Evolutionary conservation across 2,797 vertebrate species (phyloP), one percentile per base, ranked within the genome.

Genomic region (Smutsia gigantea): DNA sequence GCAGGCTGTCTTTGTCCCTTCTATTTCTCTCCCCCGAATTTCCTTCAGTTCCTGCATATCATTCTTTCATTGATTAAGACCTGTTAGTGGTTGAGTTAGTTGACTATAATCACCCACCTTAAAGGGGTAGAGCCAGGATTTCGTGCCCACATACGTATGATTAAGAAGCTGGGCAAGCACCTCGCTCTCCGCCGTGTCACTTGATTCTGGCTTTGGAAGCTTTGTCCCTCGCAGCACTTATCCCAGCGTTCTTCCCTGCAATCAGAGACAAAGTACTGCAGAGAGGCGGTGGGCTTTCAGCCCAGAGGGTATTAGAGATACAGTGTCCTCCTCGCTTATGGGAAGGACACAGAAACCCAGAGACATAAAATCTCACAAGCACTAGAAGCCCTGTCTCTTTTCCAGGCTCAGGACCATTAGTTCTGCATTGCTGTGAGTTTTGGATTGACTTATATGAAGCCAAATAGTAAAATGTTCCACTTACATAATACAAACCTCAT

Each of bases 371-470:
- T 77, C 39, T 77, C 27, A 17, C 15, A 31, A 66, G 10, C 66
- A n/a, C 39, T 17, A 59, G 55, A 87, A 84, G 37, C 37, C 31
- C 77, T 61, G 84, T 64, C 23, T 92, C 18, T 8, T 79, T 85
- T 87, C 31, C 46, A 90, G n/a, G 51, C 59, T 87, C 51, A 55
- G 78, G 14, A 7, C 31, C 95, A 64, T 95, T 68, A 19, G 27
- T 88, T 87, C 9, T 12, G 8, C 42, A 83, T 51, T 87, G 15
- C 31, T 37, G 46, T 46, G 9, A 90, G 17, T 5, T 66, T 84
- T 78, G 53, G 17, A 53, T 95, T 74, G 74, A 87, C 92, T 91
- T 88, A 59, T 55, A 59, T 72, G 59, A 95, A 96, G 93, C 61
- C 51, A 87, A 63, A 63, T 39, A 39, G 1, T 39, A 87, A 74